A percentile compares a stretch with the other conserved stretches of the same genome.
These are phyloP conservation scores for Psittacara wagleri DNA, from an alignment of 2,113 vertebrate genomes.

Conservation along the genomic window DNA sequence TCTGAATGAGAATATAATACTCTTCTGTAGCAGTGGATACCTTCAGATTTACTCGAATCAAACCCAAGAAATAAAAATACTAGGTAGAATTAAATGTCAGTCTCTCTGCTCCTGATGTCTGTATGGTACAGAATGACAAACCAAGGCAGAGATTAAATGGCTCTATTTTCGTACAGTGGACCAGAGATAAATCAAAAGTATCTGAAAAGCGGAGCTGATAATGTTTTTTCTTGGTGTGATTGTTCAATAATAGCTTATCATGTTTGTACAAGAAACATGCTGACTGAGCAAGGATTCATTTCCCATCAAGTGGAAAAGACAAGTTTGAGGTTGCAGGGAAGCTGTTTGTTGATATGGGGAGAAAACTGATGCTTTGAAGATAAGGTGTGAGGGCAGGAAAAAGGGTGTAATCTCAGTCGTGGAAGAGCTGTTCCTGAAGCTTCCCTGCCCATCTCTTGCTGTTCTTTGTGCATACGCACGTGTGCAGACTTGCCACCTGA, in stretches of 20 bases:
- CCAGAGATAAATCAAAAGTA: neutral
- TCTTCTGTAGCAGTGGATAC: neutral
- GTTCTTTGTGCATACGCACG: rapidly evolving
- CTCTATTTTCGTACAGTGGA: neutral
- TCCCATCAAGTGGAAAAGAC: neutral
- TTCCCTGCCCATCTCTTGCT: rapidly evolving
- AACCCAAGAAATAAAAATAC: neutral
- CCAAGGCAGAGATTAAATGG: neutral
- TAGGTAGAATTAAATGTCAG: neutral
- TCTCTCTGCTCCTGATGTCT: neutral
- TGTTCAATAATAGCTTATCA: neutral
- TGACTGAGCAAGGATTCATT: neutral
- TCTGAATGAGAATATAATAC: neutral
- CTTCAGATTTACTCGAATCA: neutral
- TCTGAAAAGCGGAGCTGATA: neutral
- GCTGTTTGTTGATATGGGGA: neutral
- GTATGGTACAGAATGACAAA: neutral
- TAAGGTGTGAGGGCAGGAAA: neutral
- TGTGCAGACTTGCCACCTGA: neutral
- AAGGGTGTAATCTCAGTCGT: neutral
- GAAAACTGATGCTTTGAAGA: neutral
- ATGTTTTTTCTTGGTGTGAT: neutral
- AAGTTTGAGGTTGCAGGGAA: neutral
- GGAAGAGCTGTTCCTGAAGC: neutral
- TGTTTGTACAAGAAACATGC: neutral